Evolutionary conservation across 2,888 invertebrate species (phyloP), one percentile per base, ranked within the genome.

Genomic region (Pediacus dermestoides): DNA sequence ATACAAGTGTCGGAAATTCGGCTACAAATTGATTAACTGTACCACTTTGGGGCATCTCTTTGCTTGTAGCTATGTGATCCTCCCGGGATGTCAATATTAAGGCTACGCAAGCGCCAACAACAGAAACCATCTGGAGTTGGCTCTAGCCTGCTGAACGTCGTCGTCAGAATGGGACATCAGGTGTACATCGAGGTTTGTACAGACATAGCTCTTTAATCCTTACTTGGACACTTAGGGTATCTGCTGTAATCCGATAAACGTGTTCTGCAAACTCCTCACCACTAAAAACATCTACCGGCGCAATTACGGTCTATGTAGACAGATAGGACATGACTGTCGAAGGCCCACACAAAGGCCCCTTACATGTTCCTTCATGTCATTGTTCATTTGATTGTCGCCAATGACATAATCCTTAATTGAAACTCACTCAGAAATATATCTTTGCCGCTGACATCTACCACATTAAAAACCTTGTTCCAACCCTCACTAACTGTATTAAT

Each of bases 191-290:
- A 10, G 23, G 23, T 23, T 23, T 23, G 23, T 23, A 23, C 23
- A 23, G 23, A 23, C 23, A 23, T 23, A 6, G 9, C 23, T n/a
- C 10, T 23, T 23, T 23, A 23, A 23, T 23, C 39, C 37, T 39
- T 42, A 40, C 42, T 46, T 50, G 46, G 50, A 50, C 50, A 48
- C 41, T 48, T 38, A 42, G 46, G 48, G 45, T 42, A 39, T 41
- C 39, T 33, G 36, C 44, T 34, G 37, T 52, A 50, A 52, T 50
- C 50, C 47, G 48, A 50, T 50, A 48, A 52, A 50, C 41, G 34
- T 33, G 33, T 34, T 28, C 28, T 30, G 18, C 23, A 23, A 23
- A 23, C 23, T 23, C 23, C 23, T 3, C 23, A 23, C 23, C 23
- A 10, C 23, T 10, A 23, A 23, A 23, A 23, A 23, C 23, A 23